Percentiles rank a stretch among this genome's conserved stretches.
These are phyloP conservation scores for Phlogophora meticulosa DNA, from an alignment of 2,888 invertebrate genomes.

Conservation along the genomic window DNA sequence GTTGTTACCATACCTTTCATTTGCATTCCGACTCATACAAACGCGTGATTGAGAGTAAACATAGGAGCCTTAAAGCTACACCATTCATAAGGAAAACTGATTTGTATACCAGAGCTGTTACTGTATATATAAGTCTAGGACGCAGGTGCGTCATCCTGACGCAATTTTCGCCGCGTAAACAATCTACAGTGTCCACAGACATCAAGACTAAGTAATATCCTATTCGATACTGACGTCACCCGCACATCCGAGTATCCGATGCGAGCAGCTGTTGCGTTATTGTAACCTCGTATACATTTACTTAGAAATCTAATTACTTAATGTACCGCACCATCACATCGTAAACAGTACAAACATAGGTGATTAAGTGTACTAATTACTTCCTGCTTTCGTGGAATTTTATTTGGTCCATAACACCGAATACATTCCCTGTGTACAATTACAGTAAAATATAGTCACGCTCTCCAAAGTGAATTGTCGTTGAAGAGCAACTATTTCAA, in stretches of 20 bases:
- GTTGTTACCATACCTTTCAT: neutral
- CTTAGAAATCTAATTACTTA: slow-evolving; percentile 62
- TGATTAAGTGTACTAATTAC: slow-evolving; percentile 54
- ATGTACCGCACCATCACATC: slow-evolving; percentile 42
- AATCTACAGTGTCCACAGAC: slow-evolving; percentile 49
- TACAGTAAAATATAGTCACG: slow-evolving; percentile 34
- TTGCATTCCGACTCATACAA: neutral
- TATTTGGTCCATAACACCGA: slow-evolving; percentile 28
- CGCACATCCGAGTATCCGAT: slow-evolving; percentile 31
- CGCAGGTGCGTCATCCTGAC: slow-evolving; percentile 61
- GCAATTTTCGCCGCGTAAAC: slow-evolving; percentile 46
- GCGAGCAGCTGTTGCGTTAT: slow-evolving; percentile 35
- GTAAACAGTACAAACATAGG: slow-evolving; percentile 45
- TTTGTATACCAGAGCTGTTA: slow-evolving; percentile 29
- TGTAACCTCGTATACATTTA: slow-evolving; percentile 44
- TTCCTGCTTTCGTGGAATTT: slow-evolving; percentile 50
- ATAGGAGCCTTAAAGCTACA: slow-evolving; percentile 5
- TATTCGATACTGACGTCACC: slow-evolving; percentile 58
- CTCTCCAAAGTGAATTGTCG: slow-evolving; percentile 26
- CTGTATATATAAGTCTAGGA: slow-evolving; percentile 42
- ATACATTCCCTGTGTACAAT: slow-evolving; percentile 26
- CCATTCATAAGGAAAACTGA: slow-evolving; percentile 40
- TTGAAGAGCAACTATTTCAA: slow-evolving; percentile 26
- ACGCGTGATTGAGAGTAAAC: neutral
- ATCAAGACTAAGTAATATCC: slow-evolving; percentile 50